Conservation (phyloP, 2,113 vertebrate genomes). For the Alosa alosa region DNA sequence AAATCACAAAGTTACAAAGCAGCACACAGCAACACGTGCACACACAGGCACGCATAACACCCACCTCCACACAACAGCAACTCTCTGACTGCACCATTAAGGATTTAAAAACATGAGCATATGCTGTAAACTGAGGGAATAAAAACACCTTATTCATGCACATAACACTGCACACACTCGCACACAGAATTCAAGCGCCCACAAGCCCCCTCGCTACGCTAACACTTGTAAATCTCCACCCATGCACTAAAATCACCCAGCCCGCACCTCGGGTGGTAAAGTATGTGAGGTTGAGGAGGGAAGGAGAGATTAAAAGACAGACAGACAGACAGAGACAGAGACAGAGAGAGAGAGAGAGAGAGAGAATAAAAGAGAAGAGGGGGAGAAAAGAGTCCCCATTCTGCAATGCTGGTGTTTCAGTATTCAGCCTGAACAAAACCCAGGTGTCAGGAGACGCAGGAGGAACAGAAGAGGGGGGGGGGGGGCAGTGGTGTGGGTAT, state of each 20-base stretch:
- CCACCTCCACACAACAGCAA: not conserved
- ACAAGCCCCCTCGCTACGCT: not conserved
- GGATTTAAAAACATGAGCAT: not conserved
- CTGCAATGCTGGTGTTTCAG: not conserved
- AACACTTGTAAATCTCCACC: not conserved
- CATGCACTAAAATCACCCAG: not conserved
- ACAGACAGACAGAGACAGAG: not conserved
- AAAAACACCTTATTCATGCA: not conserved
- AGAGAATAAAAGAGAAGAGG: not conserved
- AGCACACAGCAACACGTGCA: not conserved
- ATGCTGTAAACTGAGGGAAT: not conserved
- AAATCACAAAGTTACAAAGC: not conserved
- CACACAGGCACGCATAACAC: not conserved
- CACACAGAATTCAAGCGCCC: not conserved
- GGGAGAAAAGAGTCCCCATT: not conserved
- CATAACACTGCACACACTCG: not conserved
- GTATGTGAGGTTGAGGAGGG: not conserved
- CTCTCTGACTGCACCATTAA: not conserved
- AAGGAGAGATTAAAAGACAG: not conserved
- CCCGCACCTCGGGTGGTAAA: not conserved
- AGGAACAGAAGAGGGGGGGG: not conserved
- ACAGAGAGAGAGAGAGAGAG: not conserved
- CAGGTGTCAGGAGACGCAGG: not conserved
- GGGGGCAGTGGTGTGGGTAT: not conserved
- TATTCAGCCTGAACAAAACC: conserved; percentile 3